A percentile compares a stretch with the other conserved stretches of the same genome.
phyloP scores from a whole-genome alignment of 2,113 vertebrate species.

The Sus scrofa region T2T-Sscrofa CM000817.6:58428501-58429000 shows the following conservation, averaged over 20 bases:
- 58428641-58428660: slow-evolving; percentile 96
- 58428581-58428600: not conserved
- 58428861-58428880: not conserved
- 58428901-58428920: not conserved
- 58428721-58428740: slow-evolving; percentile 95
- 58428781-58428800: too few species aligned
- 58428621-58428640: slow-evolving; percentile 93
- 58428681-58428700: slow-evolving; percentile 95
- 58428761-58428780: slow-evolving; percentile 73
- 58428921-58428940: not conserved
- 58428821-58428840: not conserved
- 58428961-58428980: not conserved
- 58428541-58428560: not conserved
- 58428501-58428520: accelerated
- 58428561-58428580: accelerated
- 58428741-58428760: slow-evolving; percentile 97
- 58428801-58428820: not conserved
- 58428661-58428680: slow-evolving; percentile 95
- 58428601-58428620: accelerated
- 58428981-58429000: not conserved
- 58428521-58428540: not conserved
- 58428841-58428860: not conserved
- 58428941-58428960: accelerated
- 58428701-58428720: slow-evolving; percentile 97
- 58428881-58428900: not conserved